Percentiles rank a stretch among this genome's conserved stretches.
phyloP scores from a whole-genome alignment of 2,888 invertebrate genomes.

The Parasteatoda lunata region DNA sequence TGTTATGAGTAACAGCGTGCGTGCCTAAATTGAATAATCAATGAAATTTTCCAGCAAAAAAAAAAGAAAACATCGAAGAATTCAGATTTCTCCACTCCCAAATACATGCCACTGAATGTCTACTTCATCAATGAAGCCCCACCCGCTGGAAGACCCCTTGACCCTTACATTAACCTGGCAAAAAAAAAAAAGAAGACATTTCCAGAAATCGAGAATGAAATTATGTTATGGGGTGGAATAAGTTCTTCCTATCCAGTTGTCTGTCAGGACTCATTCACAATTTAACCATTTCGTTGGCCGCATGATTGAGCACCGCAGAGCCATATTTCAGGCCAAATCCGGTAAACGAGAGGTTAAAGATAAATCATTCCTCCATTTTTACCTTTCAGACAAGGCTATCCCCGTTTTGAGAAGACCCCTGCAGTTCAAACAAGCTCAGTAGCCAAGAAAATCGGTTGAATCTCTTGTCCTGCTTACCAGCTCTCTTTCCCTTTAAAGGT shows the following conservation, averaged over 20 bases:
- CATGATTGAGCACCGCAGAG: slow-evolving; percentile 47
- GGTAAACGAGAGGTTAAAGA: slow-evolving; percentile 32
- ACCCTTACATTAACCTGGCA: slow-evolving; percentile 52
- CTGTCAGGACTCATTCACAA: slow-evolving; percentile 37
- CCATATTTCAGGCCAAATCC: slow-evolving; percentile 38
- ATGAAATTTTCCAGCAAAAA: too few relatives aligned
- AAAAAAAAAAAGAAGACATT: slow-evolving; percentile 24
- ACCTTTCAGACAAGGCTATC: neutral
- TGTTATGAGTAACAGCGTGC: too few relatives aligned
- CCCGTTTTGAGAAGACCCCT: neutral
- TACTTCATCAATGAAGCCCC: too few relatives aligned
- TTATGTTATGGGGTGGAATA: slow-evolving; percentile 8
- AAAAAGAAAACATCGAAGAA: too few relatives aligned
- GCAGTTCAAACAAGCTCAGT: slow-evolving; percentile 24
- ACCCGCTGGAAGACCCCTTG: neutral
- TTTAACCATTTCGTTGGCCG: slow-evolving; percentile 51
- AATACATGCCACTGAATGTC: too few relatives aligned
- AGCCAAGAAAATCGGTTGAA: neutral
- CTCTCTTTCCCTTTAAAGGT: slow-evolving; percentile 1
- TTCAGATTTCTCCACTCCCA: too few relatives aligned
- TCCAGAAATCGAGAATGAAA: slow-evolving; percentile 28
- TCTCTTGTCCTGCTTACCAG: neutral
- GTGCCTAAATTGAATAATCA: too few relatives aligned
- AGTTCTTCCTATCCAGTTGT: neutral
- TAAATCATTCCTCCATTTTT: slow-evolving; percentile 39